Percentiles rank a stretch among this genome's conserved stretches.
Conservation (phyloP, 2,888 invertebrate species). For the Xanthia togata region DNA sequence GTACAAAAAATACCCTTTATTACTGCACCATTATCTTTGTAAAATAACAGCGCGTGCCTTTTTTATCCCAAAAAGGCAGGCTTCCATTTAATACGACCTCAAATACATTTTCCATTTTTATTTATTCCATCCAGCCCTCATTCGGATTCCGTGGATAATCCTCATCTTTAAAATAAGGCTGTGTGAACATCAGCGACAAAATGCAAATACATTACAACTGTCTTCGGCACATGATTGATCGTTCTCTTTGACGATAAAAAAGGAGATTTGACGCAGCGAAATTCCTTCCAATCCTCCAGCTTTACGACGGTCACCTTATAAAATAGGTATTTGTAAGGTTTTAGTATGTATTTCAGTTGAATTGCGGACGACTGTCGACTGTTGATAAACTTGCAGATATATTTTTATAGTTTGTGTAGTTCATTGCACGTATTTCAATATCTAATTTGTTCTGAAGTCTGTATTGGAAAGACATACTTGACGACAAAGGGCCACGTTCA, state of each 20-base stretch:
- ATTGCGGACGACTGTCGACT: slow-evolving; percentile 52
- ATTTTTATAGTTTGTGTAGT: slow-evolving; percentile 40
- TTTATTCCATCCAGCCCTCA: slow-evolving; percentile 56
- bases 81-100: slow-evolving; percentile 35
- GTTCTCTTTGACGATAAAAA: slow-evolving; percentile 62
- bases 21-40: slow-evolving; percentile 28
- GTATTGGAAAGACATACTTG: not conserved
- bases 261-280: slow-evolving; percentile 58
- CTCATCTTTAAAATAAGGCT: slow-evolving; percentile 54
- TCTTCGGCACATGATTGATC: slow-evolving; percentile 64
- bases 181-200: slow-evolving; percentile 61
- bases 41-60: slow-evolving; percentile 20
- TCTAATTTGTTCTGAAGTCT: not conserved
- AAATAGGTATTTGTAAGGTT: slow-evolving; percentile 64
- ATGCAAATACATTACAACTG: slow-evolving; percentile 68
- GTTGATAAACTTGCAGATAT: slow-evolving; percentile 58
- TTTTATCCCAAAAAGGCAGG: slow-evolving; percentile 44
- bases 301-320: slow-evolving; percentile 72
- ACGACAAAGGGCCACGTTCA: not conserved
- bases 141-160: slow-evolving; percentile 62
- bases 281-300: slow-evolving; percentile 60
- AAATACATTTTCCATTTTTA: slow-evolving; percentile 55
- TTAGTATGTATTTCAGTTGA: slow-evolving; percentile 55
- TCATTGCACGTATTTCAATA: slow-evolving; percentile 13
- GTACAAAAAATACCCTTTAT: not conserved